Evolutionary conservation across 2,888 invertebrate species (phyloP), one percentile per base, ranked within the genome.

Genomic region (Sphaerophoria taeniata): DNA sequence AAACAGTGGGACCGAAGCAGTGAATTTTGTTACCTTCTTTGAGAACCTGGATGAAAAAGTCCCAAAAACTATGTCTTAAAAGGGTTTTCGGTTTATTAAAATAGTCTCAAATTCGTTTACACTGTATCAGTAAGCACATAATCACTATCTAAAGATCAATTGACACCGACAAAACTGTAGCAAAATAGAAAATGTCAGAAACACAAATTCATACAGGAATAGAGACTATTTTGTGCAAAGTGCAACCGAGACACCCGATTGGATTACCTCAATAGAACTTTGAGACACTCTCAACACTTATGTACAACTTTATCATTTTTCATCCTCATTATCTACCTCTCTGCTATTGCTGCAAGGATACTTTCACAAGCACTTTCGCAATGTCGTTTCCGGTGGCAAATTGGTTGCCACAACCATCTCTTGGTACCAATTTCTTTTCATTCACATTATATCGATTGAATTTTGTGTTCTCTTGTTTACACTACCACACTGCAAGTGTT

Each of bases 381-480:
- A 3, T 43, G 9, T 12, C 12, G 31, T 67, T 56, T 75, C 71
- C 51, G 65, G 49, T 71, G 80, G 70, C 49, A 70, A 70, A 75
- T 81, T 70, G 75, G 58, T 67, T 65, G 58, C 58, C 80, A 67
- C 75, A 71, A 75, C 65, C 71, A 70, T 65, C 65, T 71, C 24
- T 24, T 24, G 24, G 51, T 58, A 71, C 75, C 45, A 12, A 24
- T 36, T 58, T 33, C 2, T 24, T 65, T 24, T 24, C 24, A 24
- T 24, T 24, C 24, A 24, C 67, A 53, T 6, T 53, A 58, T 75
- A 81, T 81, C 75, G 75, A 81, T 81, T 81, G 71, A 36, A 14
- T 49, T 39, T 34, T 43, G 24, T 24, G 24, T 58, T 71, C 51
- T 45, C 53, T n/a, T 47, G 33, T 47, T 67, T 58, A 63, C 69